These are phyloP conservation scores for Colistium nudipinnis DNA, from an alignment of 2,113 vertebrate species.

Conservation along the genomic window DNA sequence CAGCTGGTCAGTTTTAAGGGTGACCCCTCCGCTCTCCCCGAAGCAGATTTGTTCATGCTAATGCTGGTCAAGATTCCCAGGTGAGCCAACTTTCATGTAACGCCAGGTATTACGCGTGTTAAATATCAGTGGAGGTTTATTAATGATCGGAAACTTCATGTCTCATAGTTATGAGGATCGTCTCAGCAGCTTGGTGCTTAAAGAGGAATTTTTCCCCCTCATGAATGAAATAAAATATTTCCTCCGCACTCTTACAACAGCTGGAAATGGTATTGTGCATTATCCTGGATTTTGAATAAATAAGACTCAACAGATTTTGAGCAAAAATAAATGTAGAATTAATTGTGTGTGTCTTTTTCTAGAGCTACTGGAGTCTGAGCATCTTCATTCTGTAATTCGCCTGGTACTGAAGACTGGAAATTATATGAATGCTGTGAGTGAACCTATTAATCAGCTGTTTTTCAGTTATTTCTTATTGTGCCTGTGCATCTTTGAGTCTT, in stretches of 20 bases:
- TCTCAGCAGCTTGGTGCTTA: slow-evolving; percentile 81
- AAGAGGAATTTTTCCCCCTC: slow-evolving; percentile 83
- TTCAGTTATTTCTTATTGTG: not conserved
- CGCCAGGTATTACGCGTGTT: not conserved
- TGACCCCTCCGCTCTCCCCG: slow-evolving; percentile 71
- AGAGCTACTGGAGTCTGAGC: slow-evolving; percentile 83
- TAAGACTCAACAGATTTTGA: not conserved
- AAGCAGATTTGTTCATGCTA: slow-evolving; percentile 83
- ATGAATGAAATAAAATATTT: slow-evolving; percentile 75
- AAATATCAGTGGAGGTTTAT: not conserved
- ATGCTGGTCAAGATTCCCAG: slow-evolving; percentile 80
- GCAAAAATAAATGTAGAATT: not conserved
- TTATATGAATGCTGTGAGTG: slow-evolving; percentile 86
- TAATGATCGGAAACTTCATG: slow-evolving; percentile 9
- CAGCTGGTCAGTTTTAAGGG: slow-evolving; percentile 77
- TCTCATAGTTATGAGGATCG: slow-evolving; percentile 79
- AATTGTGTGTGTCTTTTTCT: slow-evolving; percentile 20
- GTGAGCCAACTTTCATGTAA: slow-evolving; percentile 62
- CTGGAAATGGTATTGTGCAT: slow-evolving; percentile 75
- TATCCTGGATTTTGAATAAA: not conserved
- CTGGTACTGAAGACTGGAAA: slow-evolving; percentile 86
- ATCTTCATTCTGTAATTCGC: slow-evolving; percentile 83
- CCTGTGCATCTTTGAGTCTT: slow-evolving; percentile 5
- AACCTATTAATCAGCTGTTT: too few relatives aligned
- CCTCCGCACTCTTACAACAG: slow-evolving; percentile 75